These are phyloP conservation scores for Struthidea cinerea DNA, from an alignment of 2,113 vertebrate genomes.

Conservation along the genomic window DNA sequence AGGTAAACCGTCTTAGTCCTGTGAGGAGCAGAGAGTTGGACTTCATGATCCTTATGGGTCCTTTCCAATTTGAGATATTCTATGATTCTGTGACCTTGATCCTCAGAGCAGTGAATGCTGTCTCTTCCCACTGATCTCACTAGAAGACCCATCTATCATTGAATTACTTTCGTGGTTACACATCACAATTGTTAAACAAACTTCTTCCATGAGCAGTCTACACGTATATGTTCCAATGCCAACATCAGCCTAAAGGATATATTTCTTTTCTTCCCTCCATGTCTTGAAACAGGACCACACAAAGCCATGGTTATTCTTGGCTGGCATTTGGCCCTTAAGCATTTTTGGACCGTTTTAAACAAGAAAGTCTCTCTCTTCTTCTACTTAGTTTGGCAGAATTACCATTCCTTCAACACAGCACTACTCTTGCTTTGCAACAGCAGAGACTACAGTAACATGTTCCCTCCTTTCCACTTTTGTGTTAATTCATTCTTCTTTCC, in stretches of 20 bases:
- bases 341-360: background rate
- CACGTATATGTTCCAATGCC: rapidly evolving
- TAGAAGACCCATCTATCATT: background rate
- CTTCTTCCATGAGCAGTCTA: background rate
- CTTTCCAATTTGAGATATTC: background rate
- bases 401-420: background rate
- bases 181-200: background rate
- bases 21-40: background rate
- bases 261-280: background rate
- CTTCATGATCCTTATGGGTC: background rate
- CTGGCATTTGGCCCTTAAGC: rapidly evolving
- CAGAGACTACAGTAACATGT: background rate
- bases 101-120: background rate
- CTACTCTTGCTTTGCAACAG: background rate
- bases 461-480: background rate
- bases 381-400: background rate
- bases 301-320: background rate
- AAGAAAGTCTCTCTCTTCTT: background rate
- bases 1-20: background rate
- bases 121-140: background rate
- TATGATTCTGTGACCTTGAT: background rate
- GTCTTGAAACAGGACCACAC: background rate
- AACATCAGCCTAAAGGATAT: background rate
- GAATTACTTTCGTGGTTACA: background rate
- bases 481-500: background rate